A percentile compares a stretch with the other conserved stretches of the same genome.
phyloP scores from a whole-genome alignment of 2,113 vertebrate genomes.

The Tichodroma muraria region DNA sequence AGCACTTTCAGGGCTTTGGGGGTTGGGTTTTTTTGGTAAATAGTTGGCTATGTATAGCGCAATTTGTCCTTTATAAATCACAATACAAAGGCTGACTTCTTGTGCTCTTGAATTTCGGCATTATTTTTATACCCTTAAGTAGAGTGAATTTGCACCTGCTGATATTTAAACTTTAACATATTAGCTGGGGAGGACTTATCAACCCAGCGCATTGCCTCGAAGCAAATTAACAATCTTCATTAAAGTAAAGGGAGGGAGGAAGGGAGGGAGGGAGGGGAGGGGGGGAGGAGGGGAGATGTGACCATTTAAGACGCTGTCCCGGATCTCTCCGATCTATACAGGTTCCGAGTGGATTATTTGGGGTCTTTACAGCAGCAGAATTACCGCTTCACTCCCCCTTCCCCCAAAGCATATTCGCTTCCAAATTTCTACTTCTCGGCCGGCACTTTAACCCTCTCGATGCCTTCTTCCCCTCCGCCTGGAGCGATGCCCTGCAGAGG shows the following conservation, averaged over 20 bases:
- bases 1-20: conserved; percentile 33
- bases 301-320: background rate
- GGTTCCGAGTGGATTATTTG: background rate
- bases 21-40: background rate
- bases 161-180: conserved; percentile 43
- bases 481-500: background rate
- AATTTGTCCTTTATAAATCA: conserved; percentile 24
- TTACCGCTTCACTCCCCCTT: background rate
- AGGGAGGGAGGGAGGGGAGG: no score
- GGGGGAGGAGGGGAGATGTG: background rate
- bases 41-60: background rate
- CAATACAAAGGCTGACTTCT: conserved; percentile 42
- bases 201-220: background rate
- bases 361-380: background rate
- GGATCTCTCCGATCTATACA: background rate
- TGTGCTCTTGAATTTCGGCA: conserved; percentile 20
- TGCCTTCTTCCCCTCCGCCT: background rate
- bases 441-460: background rate
- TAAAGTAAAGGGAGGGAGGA: background rate
- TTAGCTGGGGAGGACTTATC: conserved; percentile 30
- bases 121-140: conserved; percentile 17
- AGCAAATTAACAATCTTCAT: conserved; percentile 27
- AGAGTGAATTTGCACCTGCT: conserved; percentile 43
- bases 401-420: background rate
- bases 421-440: background rate